Conservation (phyloP, 2,797 vertebrate genomes). For the Sus cebifrons region DNA sequence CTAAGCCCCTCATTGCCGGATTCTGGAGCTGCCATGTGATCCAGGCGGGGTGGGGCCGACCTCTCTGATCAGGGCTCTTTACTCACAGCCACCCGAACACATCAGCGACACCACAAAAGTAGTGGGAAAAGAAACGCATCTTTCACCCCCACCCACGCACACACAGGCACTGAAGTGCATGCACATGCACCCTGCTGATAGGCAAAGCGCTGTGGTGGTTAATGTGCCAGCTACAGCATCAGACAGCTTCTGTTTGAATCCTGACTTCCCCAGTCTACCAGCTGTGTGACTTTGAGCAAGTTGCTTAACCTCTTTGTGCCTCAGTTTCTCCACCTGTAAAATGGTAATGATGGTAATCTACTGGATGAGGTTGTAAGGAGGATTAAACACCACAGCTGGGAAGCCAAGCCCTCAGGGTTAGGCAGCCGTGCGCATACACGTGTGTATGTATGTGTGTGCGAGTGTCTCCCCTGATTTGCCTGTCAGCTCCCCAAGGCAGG, state of each 20-base stretch:
- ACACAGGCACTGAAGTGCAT: neutral
- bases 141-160: neutral
- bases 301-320: neutral
- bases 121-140: neutral
- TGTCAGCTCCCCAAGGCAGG: neutral
- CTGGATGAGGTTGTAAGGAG: neutral
- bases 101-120: neutral
- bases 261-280: neutral
- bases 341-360: neutral
- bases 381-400: neutral
- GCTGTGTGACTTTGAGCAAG: neutral
- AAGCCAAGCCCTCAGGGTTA: neutral
- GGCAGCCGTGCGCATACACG: neutral
- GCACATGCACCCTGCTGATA: neutral
- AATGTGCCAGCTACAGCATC: neutral
- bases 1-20: neutral
- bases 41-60: no score
- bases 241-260: neutral
- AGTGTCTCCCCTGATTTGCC: neutral
- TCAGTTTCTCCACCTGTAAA: neutral
- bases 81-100: neutral
- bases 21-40: neutral
- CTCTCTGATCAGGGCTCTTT: neutral
- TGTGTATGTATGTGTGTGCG: no score
- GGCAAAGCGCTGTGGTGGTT: accelerated